These are phyloP conservation scores for Donacobius atricapilla DNA, from an alignment of 2,113 vertebrate species.

Conservation along the genomic window DNA sequence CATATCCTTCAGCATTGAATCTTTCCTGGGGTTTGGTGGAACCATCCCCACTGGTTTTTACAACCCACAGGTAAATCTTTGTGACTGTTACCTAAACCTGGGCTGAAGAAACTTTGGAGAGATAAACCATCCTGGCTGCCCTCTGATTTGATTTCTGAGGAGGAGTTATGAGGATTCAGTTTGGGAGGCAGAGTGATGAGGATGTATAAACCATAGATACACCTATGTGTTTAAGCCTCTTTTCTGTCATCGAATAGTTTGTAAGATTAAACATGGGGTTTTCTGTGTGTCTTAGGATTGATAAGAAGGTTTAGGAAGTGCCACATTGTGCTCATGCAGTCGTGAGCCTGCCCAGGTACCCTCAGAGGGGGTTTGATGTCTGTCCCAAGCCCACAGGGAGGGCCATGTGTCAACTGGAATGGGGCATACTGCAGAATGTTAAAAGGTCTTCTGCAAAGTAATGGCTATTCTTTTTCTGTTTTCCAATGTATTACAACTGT, in stretches of 20 bases:
- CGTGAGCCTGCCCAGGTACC: neutral
- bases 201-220: fast-evolving
- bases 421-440: neutral
- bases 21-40: neutral
- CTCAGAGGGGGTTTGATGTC: neutral
- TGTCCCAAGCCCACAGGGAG: neutral
- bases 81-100: neutral
- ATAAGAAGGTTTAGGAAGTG: neutral
- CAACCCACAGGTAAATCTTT: neutral
- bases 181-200: fast-evolving
- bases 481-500: neutral
- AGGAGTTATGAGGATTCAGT: neutral
- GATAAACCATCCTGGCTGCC: neutral
- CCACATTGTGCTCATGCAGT: neutral
- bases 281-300: neutral
- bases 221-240: neutral
- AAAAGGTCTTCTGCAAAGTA: neutral
- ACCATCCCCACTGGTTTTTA: neutral
- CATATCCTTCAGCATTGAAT: neutral
- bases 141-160: neutral
- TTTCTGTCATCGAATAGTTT: neutral
- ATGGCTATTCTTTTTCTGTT: neutral
- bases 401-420: neutral
- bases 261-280: neutral
- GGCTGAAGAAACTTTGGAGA: neutral